Evolutionary conservation across 1,140 invertebrate species (phyloP).

Genomic region (Dreissena rostriformis): DNA sequence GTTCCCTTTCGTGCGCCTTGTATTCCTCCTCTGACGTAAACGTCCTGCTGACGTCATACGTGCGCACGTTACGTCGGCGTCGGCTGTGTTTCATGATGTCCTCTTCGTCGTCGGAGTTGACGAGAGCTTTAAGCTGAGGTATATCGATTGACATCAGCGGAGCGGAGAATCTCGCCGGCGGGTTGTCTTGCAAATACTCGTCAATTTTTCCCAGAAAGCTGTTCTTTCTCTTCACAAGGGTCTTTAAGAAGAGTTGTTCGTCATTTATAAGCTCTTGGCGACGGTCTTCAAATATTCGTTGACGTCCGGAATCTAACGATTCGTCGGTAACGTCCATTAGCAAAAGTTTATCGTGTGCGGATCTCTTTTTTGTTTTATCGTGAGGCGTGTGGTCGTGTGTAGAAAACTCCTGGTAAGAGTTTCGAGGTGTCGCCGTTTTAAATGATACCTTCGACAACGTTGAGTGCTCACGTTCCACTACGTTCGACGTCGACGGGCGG

Average conservation of each 20-base stretch:
- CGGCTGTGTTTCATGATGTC: constrained; percentile 35
- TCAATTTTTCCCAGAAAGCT: constrained; percentile 71
- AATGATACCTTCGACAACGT: constrained; percentile 1
- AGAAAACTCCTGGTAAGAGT: constrained; percentile 42
- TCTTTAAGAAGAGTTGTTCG: constrained; percentile 60
- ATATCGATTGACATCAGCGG: constrained; percentile 17
- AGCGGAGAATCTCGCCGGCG: constrained; percentile 38
- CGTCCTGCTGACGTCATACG: constrained; percentile 62
- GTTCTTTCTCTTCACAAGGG: constrained; percentile 66
- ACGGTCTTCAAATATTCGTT: constrained; percentile 61
- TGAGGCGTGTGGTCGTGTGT: constrained; percentile 39
- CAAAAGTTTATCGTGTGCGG: constrained; percentile 36
- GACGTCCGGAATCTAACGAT: constrained; percentile 27
- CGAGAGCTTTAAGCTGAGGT: neutral
- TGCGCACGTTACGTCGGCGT: constrained; percentile 31
- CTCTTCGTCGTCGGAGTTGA: constrained; percentile 49
- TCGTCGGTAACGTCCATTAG: constrained; percentile 43
- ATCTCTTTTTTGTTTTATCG: constrained; percentile 52
- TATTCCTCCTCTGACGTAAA: constrained; percentile 69
- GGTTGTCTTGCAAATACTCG: constrained; percentile 66
- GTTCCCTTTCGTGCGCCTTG: constrained; percentile 58
- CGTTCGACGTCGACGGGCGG: constrained; percentile 22
- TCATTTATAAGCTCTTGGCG: constrained; percentile 71
- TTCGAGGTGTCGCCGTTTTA: constrained; percentile 37
- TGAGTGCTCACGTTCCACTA: constrained; percentile 30